phyloP scores from a whole-genome alignment of 2,797 vertebrate species.

The Sardinella longiceps region DNA sequence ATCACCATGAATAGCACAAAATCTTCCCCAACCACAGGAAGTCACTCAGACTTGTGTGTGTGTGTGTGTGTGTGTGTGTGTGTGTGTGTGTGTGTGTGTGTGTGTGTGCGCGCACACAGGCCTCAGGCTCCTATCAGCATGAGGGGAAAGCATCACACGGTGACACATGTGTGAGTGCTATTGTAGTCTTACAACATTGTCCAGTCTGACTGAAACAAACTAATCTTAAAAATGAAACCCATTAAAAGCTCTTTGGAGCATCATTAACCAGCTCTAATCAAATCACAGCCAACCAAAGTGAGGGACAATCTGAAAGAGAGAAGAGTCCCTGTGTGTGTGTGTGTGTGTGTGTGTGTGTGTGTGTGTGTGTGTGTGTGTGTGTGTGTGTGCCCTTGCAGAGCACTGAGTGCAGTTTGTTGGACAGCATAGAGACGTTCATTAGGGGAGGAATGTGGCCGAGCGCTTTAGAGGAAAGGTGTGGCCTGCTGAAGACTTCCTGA shows the following conservation, averaged over 20 bases:
- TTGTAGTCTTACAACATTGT: neutral
- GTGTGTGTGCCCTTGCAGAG: neutral
- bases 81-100: neutral
- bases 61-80: neutral
- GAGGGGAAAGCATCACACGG: neutral
- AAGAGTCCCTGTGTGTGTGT: conserved; percentile 11
- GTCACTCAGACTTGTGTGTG: neutral
- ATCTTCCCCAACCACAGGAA: conserved; percentile 30
- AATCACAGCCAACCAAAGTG: neutral
- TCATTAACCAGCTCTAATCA: neutral
- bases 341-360: conserved; percentile 40
- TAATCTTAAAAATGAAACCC: too few species aligned
- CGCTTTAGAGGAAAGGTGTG: conserved; percentile 60
- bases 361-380: too few species aligned
- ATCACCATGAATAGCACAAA: neutral
- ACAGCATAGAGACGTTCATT: conserved; percentile 33
- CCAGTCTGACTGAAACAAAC: too few species aligned
- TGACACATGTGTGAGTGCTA: too few species aligned
- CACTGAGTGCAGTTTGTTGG: conserved; percentile 16
- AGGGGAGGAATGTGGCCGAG: conserved; percentile 48
- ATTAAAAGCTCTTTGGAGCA: neutral
- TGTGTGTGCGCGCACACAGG: too few species aligned
- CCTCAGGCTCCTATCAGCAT: neutral
- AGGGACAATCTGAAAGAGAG: neutral
- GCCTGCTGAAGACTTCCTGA: conserved; percentile 55